Evolutionary conservation across 2,113 vertebrate species (phyloP).

Genomic region (Zosterops pallidus): DNA sequence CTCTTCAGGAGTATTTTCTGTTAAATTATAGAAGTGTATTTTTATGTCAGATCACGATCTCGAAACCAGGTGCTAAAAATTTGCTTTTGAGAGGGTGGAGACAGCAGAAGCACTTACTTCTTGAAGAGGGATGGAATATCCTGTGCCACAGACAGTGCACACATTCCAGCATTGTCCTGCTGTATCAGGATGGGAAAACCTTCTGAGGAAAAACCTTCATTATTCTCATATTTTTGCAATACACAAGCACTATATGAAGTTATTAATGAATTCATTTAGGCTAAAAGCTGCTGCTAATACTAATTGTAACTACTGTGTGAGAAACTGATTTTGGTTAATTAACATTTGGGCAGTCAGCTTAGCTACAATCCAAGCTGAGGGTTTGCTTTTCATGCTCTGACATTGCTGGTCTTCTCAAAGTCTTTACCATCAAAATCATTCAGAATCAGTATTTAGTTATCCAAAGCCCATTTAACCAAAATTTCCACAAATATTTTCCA

Average conservation of each 20-base stretch:
- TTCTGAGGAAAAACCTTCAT: background rate
- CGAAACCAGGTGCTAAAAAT: background rate
- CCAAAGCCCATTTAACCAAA: background rate
- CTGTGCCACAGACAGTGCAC: rapidly evolving
- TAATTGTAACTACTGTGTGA: background rate
- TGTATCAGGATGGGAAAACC: background rate
- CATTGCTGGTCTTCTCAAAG: background rate
- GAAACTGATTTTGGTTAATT: background rate
- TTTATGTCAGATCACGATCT: background rate
- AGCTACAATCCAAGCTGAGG: background rate
- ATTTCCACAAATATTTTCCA: background rate
- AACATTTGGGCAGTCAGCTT: background rate
- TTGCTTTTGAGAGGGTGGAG: background rate
- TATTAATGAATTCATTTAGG: background rate
- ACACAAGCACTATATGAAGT: background rate
- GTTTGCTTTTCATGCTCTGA: background rate
- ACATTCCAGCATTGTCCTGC: background rate
- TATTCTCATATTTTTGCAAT: background rate
- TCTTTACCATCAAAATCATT: background rate
- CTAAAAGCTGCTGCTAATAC: background rate
- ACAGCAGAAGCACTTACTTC: background rate
- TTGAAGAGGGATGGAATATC: rapidly evolving
- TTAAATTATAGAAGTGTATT: background rate
- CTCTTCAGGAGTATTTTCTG: background rate
- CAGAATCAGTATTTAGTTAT: background rate